These are phyloP conservation scores for Chiroxiphia lanceolata DNA, from an alignment of 2,797 vertebrate species.

Conservation along the genomic window DNA sequence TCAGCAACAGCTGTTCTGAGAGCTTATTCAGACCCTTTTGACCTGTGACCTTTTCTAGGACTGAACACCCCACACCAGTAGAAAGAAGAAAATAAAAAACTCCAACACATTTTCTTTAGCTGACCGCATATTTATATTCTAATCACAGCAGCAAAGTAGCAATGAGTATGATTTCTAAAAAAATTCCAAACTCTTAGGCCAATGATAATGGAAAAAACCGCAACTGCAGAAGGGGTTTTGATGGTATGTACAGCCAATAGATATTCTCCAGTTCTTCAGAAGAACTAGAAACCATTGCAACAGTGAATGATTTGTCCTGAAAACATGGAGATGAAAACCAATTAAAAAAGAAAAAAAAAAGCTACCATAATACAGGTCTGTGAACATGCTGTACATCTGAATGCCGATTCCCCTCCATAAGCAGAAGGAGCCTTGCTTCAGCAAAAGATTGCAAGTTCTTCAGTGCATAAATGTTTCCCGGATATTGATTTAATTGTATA, in stretches of 20 bases:
- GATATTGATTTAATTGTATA: background rate
- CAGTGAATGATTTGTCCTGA: background rate
- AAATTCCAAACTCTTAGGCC: background rate
- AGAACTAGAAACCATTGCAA: background rate
- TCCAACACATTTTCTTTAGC: background rate
- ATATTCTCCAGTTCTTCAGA: background rate
- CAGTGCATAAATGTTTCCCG: background rate
- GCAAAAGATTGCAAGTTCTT: background rate
- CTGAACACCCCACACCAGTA: background rate
- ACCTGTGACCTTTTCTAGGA: background rate
- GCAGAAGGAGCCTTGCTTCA: background rate
- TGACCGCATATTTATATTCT: accelerated
- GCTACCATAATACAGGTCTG: background rate
- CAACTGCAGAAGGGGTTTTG: background rate
- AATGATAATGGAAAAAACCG: background rate
- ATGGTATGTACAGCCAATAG: background rate
- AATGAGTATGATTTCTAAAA: background rate
- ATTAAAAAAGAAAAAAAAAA: background rate
- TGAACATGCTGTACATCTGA: background rate
- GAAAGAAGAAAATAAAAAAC: background rate
- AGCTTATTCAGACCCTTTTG: background rate
- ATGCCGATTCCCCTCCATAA: background rate
- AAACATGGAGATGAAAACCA: background rate
- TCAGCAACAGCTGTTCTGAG: background rate
- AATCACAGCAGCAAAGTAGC: background rate